Evolutionary conservation across 2,797 vertebrate genomes (phyloP).

Genomic region (Aplochiton taeniatus): DNA sequence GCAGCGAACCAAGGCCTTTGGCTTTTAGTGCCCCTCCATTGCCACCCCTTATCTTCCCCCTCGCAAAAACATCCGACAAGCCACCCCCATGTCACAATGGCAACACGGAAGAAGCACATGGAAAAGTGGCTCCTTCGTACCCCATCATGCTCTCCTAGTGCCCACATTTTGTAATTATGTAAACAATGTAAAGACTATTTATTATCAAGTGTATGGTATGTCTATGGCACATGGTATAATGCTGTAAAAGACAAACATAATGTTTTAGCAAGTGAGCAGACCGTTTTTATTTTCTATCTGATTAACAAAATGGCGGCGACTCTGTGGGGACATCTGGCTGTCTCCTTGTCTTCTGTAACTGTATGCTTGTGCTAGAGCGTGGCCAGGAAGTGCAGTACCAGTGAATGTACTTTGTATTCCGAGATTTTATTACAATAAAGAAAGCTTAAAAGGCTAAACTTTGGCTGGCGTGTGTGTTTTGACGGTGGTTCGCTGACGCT

Average conservation of each 20-base stretch:
- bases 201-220: constrained; percentile 64
- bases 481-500: not conserved
- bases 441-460: constrained; percentile 49
- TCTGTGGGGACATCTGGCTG: constrained; percentile 23
- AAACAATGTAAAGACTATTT: constrained; percentile 48
- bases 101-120: constrained; percentile 4
- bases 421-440: constrained; percentile 80
- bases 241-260: constrained; percentile 49
- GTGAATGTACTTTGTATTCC: constrained; percentile 82
- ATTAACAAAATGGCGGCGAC: constrained; percentile 15
- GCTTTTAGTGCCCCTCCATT: not conserved
- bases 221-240: constrained; percentile 62
- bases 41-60: not conserved
- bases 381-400: constrained; percentile 56
- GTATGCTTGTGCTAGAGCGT: constrained; percentile 38
- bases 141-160: constrained; percentile 20
- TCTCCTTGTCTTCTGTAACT: constrained; percentile 33
- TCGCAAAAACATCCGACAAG: not conserved
- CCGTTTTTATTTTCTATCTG: constrained; percentile 42
- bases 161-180: constrained; percentile 58
- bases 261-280: constrained; percentile 5
- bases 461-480: not conserved
- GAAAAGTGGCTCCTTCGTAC: not conserved
- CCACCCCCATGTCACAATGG: not conserved
- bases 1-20: not conserved